These are phyloP conservation scores for Leptatherina wallacei DNA, from an alignment of 2,797 vertebrate genomes.

Conservation along the genomic window DNA sequence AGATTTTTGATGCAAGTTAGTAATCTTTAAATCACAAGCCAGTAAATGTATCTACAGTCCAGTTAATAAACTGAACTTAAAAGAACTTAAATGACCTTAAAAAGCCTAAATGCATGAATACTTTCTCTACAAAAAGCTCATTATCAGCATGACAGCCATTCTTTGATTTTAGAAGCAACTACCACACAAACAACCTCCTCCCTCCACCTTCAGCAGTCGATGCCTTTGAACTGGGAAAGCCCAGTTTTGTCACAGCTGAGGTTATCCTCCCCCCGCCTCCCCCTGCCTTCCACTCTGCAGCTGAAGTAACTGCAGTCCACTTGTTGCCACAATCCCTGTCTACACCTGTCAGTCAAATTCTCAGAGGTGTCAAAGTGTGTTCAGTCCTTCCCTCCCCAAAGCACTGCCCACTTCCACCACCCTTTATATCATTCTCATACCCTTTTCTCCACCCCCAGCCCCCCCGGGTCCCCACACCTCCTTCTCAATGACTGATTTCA, in stretches of 20 bases:
- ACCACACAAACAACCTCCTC: slow-evolving; percentile 24
- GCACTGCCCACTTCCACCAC: slow-evolving; percentile 35
- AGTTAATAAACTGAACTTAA: no score
- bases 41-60: neutral
- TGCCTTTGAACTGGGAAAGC: slow-evolving; percentile 64
- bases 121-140: slow-evolving; percentile 8
- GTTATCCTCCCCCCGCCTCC: slow-evolving; percentile 21
- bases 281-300: slow-evolving; percentile 33
- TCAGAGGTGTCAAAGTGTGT: slow-evolving; percentile 33
- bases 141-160: slow-evolving; percentile 30
- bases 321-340: slow-evolving; percentile 76
- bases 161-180: slow-evolving; percentile 37
- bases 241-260: slow-evolving; percentile 72
- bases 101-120: slow-evolving; percentile 38
- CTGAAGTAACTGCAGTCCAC: slow-evolving; percentile 79
- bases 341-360: slow-evolving; percentile 77
- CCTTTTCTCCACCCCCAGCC: slow-evolving; percentile 16
- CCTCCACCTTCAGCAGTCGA: slow-evolving; percentile 30
- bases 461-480: slow-evolving; percentile 3
- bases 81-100: no score
- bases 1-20: neutral
- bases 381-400: slow-evolving; percentile 2
- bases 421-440: slow-evolving; percentile 48
- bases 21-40: neutral
- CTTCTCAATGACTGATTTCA: neutral